Conservation (phyloP, 2,113 vertebrate species). For the Clinocottus analis region DNA sequence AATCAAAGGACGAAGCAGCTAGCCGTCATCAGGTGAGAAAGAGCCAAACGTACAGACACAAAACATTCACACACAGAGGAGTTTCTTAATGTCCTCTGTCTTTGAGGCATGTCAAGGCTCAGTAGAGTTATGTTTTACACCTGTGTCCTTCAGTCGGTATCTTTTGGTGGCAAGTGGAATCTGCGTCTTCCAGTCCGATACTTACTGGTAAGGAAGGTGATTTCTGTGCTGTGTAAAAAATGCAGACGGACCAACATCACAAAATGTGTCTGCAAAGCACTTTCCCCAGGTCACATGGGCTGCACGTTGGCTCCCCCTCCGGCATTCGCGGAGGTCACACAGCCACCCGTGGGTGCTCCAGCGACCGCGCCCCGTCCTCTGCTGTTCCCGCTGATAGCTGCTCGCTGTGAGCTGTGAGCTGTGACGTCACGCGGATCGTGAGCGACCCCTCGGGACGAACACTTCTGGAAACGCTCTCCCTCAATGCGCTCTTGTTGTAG, state of each 20-base stretch:
- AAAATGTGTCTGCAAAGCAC: slow-evolving; percentile 5
- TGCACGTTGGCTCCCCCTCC: background rate
- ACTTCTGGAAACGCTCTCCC: slow-evolving; percentile 38
- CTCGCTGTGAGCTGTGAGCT: slow-evolving; percentile 25
- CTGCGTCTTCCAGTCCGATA: too few relatives aligned
- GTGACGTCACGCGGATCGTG: slow-evolving; percentile 50
- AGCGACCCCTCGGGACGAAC: slow-evolving; percentile 29
- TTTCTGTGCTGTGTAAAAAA: background rate
- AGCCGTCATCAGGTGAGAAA: background rate
- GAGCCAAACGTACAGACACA: background rate
- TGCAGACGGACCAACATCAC: background rate
- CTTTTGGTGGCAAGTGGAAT: too few relatives aligned
- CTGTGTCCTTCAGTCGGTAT: too few relatives aligned
- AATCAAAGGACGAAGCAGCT: too few relatives aligned
- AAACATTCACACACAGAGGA: background rate
- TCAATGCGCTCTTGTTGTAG: slow-evolving; percentile 64
- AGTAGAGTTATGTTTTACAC: too few relatives aligned
- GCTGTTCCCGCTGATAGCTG: slow-evolving; percentile 35
- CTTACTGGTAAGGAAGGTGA: too few relatives aligned
- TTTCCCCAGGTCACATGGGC: background rate
- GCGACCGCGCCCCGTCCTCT: background rate
- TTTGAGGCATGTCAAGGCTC: too few relatives aligned
- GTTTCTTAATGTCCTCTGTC: too few relatives aligned
- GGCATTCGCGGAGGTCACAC: slow-evolving; percentile 18
- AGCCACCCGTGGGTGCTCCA: background rate